Percentiles rank a stretch among this genome's conserved stretches.
Conservation (phyloP, 2,113 vertebrate species). For the Sceloporus undulatus region DNA sequence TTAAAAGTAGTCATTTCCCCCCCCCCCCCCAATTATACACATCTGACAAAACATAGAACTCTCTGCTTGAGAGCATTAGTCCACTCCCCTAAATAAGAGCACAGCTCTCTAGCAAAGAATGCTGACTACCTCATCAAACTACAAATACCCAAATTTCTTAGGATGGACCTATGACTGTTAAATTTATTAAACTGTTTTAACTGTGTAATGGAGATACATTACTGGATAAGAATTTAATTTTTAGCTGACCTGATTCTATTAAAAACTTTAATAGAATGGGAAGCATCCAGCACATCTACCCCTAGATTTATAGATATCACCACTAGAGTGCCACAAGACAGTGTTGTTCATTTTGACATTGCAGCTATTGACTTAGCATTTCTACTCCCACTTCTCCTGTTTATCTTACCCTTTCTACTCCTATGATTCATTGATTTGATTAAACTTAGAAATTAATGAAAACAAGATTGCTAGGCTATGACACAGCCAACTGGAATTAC, state of each 20-base stretch:
- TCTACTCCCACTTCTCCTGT: background rate
- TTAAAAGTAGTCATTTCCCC: no score
- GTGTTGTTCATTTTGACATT: background rate
- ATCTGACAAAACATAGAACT: no score
- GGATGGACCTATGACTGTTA: no score
- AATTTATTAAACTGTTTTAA: no score
- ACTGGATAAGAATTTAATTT: background rate
- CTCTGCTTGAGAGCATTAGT: no score
- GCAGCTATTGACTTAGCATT: background rate
- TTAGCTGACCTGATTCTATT: background rate
- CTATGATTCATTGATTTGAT: constrained; percentile 15
- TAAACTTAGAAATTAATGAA: background rate
- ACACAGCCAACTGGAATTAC: background rate
- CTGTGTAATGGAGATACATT: no score
- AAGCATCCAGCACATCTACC: background rate
- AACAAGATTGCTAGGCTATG: constrained; percentile 12
- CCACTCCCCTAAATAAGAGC: no score
- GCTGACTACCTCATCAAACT: no score
- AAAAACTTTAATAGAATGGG: background rate
- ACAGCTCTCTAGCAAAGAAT: no score
- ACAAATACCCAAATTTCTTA: no score
- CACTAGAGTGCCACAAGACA: background rate
- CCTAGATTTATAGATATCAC: background rate
- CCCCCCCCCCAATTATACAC: no score
- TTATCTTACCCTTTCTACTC: background rate